Base-by-base conservation (phyloP, 2,888 invertebrate species). In the Ypsolopha sequella region DNA sequence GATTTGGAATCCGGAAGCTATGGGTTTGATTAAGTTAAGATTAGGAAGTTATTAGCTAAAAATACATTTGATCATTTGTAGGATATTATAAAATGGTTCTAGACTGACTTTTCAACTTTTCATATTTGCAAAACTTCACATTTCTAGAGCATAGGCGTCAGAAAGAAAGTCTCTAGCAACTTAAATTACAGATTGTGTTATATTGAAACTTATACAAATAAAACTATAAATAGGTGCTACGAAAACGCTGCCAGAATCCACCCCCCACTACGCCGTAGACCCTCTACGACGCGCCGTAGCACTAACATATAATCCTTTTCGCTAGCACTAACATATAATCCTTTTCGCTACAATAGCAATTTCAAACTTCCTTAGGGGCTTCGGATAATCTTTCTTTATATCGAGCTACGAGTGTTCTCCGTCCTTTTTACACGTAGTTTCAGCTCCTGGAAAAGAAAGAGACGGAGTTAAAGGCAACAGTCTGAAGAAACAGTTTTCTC, bases 321-420 rank as follows among this genome's bases (percentile, higher is more conserved):
- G 86, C 85, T 87, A 87, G 82, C 78, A 81, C 80, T 80, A 84
- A 81, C 87, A 77, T 87, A 87, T 87, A 88, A 88, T 87, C 87
- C 87, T 86, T 86, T 87, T 87, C 81, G 86, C 85, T 87, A 87
- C 86, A 87, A 88, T 84, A 86, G 87, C 87, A 87, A 88, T 88
- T 87, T 84, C 86, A 82, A 87, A 88, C 86, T 87, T 87, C 86
- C 87, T 87, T 85, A 82, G 87, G 87, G 87, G 82, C 86, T 84
- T 80, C 73, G 81, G 82, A 86, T 87, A 87, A 87, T 87, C 88
- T 87, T 87, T 87, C 87, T 87, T 87, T 86, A 86, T 87, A 86
- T 81, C 80, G 79, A 75, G 76, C 76, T 77, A 75, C 70, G 74
- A 75, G 73, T 68, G 72, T 71, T 66, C 56, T 60, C 51, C 56